Base-by-base conservation (phyloP, 37 sponge, comb jelly and placozoan genomes). In the Trichoplax adhaerens region DNA sequence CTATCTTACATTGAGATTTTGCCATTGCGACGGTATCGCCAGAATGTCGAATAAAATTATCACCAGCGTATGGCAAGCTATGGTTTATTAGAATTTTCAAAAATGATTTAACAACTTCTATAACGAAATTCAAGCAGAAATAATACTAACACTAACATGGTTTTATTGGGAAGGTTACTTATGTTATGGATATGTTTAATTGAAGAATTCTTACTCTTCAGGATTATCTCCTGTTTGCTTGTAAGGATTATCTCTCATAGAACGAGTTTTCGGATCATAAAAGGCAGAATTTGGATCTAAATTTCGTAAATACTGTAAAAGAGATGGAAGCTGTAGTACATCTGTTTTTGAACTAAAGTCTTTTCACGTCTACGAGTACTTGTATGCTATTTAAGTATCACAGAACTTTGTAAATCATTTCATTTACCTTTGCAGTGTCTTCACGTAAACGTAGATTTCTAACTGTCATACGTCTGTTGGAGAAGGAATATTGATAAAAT, bases 211-310 rank as follows among this genome's bases (percentile, higher is more conserved):
- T 81, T 60, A 88, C 86, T 93, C 83, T 0, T 79, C 68, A 3
- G 85, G 72, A 4, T 74, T 78, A 62, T 86, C 86, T 78, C 81
- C 81, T 58, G 70, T 62, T 68, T 88, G 73, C 60, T 72, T 73
- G 74, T 83, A 84, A 5, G 99, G 99, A 69, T 97, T 97, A 3
- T 91, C 92, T 3, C 99, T 64, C 99, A 97, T 97, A 4, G 99
- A 88, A 2, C 92, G 80, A 2, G 93, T 92, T 80, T 97, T 97
- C 50, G 99, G 93, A 58, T 97, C 99, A 68, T 97, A 97, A 76
- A 74, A 86, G n/a, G 99, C 86, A 0, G 89, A 84, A 78, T 91
- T 83, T 4, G 77, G 75, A 70, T 88, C 89, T 54, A 97, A 70
- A 62, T 97, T 97, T 47, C 74, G 66, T 72, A 97, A 65, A 67